Base-by-base conservation (phyloP, 1,140 invertebrate genomes). In the Drosophila teissieri region DNA sequence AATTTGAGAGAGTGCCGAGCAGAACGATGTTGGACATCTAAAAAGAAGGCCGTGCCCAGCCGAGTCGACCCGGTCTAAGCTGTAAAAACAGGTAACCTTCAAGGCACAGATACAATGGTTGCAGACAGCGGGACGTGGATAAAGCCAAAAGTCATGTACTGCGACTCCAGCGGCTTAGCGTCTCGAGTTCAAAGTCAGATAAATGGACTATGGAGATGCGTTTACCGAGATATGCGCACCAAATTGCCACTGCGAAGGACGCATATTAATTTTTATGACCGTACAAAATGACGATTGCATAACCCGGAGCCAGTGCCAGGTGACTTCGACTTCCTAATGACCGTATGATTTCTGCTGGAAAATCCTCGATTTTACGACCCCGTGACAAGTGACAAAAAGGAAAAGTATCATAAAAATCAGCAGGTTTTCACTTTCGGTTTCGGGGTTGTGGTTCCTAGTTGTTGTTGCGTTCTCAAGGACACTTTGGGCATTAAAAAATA, bases 241-340 rank as follows among this genome's bases (percentile, higher is more conserved):
- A 83, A 88, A 88, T 88, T 80, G 79, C 68, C 76, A 63, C 56
- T 58, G 73, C 83, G 82, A 91, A 91, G 90, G 90, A 80, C 90
- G 83, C 72, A 91, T 91, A 91, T 90, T 91, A 91, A 91, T 91
- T 89, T 91, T 91, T 91, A 91, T 91, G 75, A 49, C 67, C 90
- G 61, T 91, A 78, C 67, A 79, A 81, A 91, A 90, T 91, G 73
- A 73, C 64, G 51, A 91, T 91, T 91, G 80, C 90, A 91, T 91
- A 91, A 76, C 62, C 31, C 37, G 73, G 57, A 49, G 19, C 77
- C 37, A 75, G 54, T 45, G 19, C 76, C 85, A 89, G 84, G 84
- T 89, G 84, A 89, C 80, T 89, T 83, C 73, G 84, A 88, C 80
- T 89, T 89, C 80, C 73, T 84, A 74, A 88, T 86, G 79, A 44